These are phyloP conservation scores for Leptodactylus fuscus DNA, from an alignment of 2,113 vertebrate species.

Conservation along the genomic window DNA sequence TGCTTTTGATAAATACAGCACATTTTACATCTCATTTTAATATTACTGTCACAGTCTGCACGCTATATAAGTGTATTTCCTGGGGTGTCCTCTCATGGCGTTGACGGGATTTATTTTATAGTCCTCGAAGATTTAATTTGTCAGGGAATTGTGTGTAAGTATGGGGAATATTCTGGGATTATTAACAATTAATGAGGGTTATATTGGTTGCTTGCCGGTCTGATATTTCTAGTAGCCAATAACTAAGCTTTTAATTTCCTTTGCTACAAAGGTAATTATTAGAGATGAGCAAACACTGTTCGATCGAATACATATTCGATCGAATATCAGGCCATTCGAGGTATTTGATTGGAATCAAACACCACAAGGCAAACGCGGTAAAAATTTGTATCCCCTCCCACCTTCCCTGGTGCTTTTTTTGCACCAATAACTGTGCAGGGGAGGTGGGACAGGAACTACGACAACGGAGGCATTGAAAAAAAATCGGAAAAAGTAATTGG, in stretches of 20 bases:
- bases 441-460: no score
- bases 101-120: slow-evolving; percentile 12
- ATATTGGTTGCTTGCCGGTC: neutral
- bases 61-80: slow-evolving; percentile 40
- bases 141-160: neutral
- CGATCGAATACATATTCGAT: no score
- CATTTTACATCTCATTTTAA: slow-evolving; percentile 55
- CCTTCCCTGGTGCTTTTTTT: no score
- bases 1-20: slow-evolving; percentile 52
- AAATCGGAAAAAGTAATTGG: no score
- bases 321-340: no score
- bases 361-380: no score
- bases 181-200: slow-evolving; percentile 4
- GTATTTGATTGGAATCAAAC: no score
- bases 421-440: no score
- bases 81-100: slow-evolving; percentile 16
- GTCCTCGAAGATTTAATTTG: slow-evolving; percentile 1
- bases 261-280: neutral
- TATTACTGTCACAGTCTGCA: slow-evolving; percentile 35
- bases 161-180: neutral
- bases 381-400: no score
- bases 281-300: no score
- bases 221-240: neutral
- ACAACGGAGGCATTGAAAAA: no score
- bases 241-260: neutral